Conservation (phyloP, 2,888 invertebrate genomes). For the Phymatocera aterrima region DNA sequence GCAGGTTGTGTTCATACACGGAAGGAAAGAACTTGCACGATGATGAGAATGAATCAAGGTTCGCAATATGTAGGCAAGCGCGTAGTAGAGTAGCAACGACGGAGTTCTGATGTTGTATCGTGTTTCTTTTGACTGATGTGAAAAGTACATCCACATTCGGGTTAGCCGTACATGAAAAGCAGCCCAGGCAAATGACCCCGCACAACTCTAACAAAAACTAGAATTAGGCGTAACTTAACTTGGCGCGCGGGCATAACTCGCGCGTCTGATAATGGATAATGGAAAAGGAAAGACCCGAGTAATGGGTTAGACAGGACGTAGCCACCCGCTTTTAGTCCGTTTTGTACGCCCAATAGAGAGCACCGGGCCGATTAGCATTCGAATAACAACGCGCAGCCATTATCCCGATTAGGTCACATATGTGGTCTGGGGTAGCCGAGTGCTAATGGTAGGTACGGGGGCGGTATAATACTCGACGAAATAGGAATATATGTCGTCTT, state of each 20-base stretch:
- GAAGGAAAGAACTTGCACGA: no score
- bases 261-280: conserved; percentile 16
- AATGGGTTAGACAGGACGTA: conserved; percentile 35
- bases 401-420: conserved; percentile 33
- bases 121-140: not conserved
- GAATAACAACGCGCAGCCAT: conserved; percentile 37
- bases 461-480: not conserved
- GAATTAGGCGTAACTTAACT: conserved; percentile 31
- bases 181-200: not conserved
- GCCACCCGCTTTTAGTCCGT: conserved; percentile 18
- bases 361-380: conserved; percentile 33
- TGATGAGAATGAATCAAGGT: no score
- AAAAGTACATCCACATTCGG: not conserved
- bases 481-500: not conserved
- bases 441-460: not conserved
- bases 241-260: not conserved
- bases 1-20: no score
- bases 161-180: not conserved
- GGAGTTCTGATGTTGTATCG: no score
- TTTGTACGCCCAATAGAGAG: conserved; percentile 24
- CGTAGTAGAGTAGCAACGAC: no score
- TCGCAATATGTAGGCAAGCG: no score
- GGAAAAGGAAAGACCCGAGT: conserved; percentile 18
- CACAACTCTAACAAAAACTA: conserved; percentile 9
- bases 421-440: conserved; percentile 4